Conservation (phyloP, 2,797 vertebrate species). For the Cheirogaleus major region DNA sequence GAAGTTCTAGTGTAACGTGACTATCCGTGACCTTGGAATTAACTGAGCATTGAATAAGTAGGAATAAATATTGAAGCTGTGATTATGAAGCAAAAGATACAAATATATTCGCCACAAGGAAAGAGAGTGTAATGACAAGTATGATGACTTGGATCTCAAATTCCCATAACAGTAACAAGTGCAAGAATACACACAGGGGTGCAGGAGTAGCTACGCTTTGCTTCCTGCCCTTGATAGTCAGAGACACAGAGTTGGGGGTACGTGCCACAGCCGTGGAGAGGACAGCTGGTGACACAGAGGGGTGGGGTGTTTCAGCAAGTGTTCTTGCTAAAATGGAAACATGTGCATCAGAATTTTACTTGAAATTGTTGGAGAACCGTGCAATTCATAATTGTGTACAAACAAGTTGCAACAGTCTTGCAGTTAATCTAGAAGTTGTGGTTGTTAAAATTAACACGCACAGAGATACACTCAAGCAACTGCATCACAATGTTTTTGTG, state of each 20-base stretch:
- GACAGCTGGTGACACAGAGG: neutral
- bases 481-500: accelerated
- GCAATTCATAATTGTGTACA: neutral
- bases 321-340: neutral
- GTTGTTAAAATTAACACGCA: neutral
- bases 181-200: neutral
- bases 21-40: neutral
- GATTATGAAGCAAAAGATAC: neutral
- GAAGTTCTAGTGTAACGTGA: neutral
- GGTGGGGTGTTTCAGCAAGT: neutral
- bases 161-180: neutral
- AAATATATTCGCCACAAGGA: neutral
- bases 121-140: neutral
- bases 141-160: neutral
- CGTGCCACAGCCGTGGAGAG: neutral
- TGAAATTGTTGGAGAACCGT: neutral
- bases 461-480: too few relatives aligned
- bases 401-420: neutral
- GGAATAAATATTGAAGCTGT: neutral
- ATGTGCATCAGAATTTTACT: neutral
- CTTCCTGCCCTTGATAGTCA: neutral
- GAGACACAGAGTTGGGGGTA: neutral
- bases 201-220: accelerated
- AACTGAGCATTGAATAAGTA: neutral
- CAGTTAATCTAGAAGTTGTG: neutral